Evolutionary conservation across 2,888 invertebrate genomes (phyloP).

Genomic region (Maniola hyperantus): DNA sequence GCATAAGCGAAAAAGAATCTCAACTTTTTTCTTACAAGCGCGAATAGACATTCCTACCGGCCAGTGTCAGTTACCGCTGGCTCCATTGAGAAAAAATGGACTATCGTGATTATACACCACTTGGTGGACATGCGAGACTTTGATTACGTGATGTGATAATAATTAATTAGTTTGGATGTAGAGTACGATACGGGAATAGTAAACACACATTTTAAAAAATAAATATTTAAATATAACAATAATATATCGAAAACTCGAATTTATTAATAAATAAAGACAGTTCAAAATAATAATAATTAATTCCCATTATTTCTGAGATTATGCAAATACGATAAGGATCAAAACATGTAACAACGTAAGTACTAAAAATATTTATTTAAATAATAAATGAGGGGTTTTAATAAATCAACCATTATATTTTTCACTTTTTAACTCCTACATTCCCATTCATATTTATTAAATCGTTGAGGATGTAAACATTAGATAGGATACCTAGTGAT

Average conservation of each 20-base stretch:
- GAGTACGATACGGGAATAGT: slow-evolving; percentile 18
- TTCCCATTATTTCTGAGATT: too few relatives aligned
- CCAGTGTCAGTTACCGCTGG: slow-evolving; percentile 67
- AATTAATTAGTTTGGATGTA: slow-evolving; percentile 42
- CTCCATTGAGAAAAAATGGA: slow-evolving; percentile 44
- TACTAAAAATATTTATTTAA: not conserved
- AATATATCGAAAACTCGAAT: not conserved
- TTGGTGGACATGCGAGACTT: slow-evolving; percentile 47
- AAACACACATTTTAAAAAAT: slow-evolving; percentile 6
- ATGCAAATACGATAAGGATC: too few relatives aligned
- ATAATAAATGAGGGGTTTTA: not conserved
- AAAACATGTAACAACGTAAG: too few relatives aligned
- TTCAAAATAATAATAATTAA: too few relatives aligned
- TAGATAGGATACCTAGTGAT: slow-evolving; percentile 49
- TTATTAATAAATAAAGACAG: too few relatives aligned
- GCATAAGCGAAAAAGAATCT: slow-evolving; percentile 77
- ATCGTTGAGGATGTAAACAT: slow-evolving; percentile 10
- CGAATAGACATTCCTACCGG: slow-evolving; percentile 69
- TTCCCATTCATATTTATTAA: slow-evolving; percentile 1
- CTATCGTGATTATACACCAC: slow-evolving; percentile 48
- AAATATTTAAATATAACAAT: too few relatives aligned
- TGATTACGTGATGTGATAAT: slow-evolving; percentile 47
- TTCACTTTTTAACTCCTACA: not conserved
- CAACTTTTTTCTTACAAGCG: slow-evolving; percentile 69
- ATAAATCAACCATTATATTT: not conserved